Base-by-base conservation (phyloP, 2,797 vertebrate species). In the Discoglossus pictus region DNA sequence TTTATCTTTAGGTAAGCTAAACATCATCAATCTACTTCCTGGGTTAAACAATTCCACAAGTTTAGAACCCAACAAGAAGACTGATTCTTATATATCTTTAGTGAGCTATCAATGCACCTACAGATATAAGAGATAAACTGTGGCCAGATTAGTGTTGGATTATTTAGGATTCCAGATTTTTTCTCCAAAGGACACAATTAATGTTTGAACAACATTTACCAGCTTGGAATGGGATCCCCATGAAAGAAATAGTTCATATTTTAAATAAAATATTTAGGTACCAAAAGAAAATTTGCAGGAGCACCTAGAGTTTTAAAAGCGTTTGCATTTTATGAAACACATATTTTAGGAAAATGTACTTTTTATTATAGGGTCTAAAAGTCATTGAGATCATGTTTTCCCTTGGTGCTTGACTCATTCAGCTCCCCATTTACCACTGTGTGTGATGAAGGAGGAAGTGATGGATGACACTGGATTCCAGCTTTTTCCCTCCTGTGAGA, bases 391-490 rank as follows among this genome's bases (percentile, higher is more conserved):
- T 56, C 17, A 1, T 1, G 62, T 74, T 68, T 38, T 35, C 71
- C 74, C 72, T 74, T 76, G 78, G 65, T 17, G 53, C 76, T 80
- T 80, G 73, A 63, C 70, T 74, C 79, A 81, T 79, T 79, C 77
- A 80, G 72, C 80, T 77, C 66, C 58, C 72, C 40, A 4, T 83
- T 84, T 78, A 75, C 62, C 77, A 73, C 66, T 40, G 78, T 79
- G 73, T 76, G 77, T 80, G 79, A 79, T 69, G 79, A 68, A 72
- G 78, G 76, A 77, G 77, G 78, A 81, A 78, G 75, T 76, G 78
- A 90, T 85, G 82, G 83, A 88, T 85, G 84, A 70, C 84, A 81
- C 77, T 79, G 76, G 88, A 87, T 73, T 80, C 76, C 76, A 62
- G 6, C 62, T 82, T 82, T 85, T 81, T 85, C 74, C 76, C 74